Conservation (phyloP, 2,113 vertebrate genomes). For the Bettongia penicillata region DNA sequence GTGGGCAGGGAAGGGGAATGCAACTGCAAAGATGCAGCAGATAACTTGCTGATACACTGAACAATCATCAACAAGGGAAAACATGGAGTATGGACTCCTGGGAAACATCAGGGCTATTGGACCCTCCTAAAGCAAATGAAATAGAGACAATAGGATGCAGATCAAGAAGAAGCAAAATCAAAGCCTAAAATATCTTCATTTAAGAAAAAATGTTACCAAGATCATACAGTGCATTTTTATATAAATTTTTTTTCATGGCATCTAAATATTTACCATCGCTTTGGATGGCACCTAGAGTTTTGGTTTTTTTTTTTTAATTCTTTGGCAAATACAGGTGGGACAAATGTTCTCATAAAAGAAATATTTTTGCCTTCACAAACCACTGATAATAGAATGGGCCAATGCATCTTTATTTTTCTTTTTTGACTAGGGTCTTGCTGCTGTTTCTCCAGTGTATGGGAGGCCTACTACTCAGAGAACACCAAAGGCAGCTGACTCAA, state of each 20-base stretch:
- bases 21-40: neutral
- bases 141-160: neutral
- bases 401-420: neutral
- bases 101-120: neutral
- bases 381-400: conserved; percentile 63
- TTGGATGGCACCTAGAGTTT: conserved; percentile 56
- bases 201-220: conserved; percentile 16
- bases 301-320: conserved; percentile 36
- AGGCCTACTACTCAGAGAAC: neutral
- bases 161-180: neutral
- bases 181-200: neutral
- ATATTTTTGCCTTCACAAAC: conserved; percentile 63
- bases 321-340: conserved; percentile 60
- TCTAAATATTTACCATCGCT: conserved; percentile 55
- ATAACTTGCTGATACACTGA: neutral
- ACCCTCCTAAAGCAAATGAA: neutral
- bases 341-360: conserved; percentile 58
- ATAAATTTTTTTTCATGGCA: conserved; percentile 55
- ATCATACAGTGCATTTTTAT: conserved; percentile 3
- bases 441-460: conserved; percentile 25
- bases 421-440: neutral
- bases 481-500: conserved; percentile 40
- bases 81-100: conserved; percentile 23
- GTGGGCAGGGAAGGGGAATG: conserved; percentile 56
- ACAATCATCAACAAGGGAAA: neutral